A percentile compares a stretch with the other conserved stretches of the same genome.
Conservation (phyloP, 2,113 vertebrate genomes). For the Protobothrops flavoviridis region DNA sequence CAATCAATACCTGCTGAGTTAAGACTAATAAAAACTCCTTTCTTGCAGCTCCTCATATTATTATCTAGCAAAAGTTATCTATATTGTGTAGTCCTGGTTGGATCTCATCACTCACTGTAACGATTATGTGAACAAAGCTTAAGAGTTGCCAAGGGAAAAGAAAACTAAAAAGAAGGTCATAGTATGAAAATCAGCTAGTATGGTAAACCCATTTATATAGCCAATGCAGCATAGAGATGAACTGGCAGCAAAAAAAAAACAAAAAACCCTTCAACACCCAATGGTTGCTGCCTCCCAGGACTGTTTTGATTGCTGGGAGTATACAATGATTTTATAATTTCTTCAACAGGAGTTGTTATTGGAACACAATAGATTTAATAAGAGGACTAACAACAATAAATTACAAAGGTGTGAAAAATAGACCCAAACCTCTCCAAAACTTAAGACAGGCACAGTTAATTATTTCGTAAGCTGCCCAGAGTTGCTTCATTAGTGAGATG, state of each 20-base stretch:
- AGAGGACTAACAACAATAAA: too few relatives aligned
- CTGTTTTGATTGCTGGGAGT: background rate
- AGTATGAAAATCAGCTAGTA: slow-evolving; percentile 25
- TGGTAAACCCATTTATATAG: background rate
- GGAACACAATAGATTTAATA: background rate
- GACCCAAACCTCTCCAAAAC: background rate
- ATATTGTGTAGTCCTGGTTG: slow-evolving; percentile 58
- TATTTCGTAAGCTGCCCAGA: background rate
- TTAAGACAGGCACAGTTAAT: background rate
- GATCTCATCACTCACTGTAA: slow-evolving; percentile 69
- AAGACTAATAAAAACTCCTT: slow-evolving; percentile 64
- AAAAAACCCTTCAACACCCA: too few relatives aligned
- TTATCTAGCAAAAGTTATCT: slow-evolving; percentile 70
- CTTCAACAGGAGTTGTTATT: background rate
- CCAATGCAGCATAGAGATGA: background rate
- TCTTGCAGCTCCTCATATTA: slow-evolving; percentile 65
- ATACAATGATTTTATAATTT: background rate
- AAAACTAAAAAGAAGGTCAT: slow-evolving; percentile 59
- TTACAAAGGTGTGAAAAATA: background rate
- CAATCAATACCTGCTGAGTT: slow-evolving; percentile 59
- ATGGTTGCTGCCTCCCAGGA: background rate
- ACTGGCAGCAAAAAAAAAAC: too few relatives aligned
- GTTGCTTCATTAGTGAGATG: too few relatives aligned
- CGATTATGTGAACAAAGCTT: slow-evolving; percentile 61
- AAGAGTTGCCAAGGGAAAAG: slow-evolving; percentile 65